Base-by-base conservation (phyloP, 2,113 vertebrate genomes). In the Boleophthalmus pectinirostris region DNA sequence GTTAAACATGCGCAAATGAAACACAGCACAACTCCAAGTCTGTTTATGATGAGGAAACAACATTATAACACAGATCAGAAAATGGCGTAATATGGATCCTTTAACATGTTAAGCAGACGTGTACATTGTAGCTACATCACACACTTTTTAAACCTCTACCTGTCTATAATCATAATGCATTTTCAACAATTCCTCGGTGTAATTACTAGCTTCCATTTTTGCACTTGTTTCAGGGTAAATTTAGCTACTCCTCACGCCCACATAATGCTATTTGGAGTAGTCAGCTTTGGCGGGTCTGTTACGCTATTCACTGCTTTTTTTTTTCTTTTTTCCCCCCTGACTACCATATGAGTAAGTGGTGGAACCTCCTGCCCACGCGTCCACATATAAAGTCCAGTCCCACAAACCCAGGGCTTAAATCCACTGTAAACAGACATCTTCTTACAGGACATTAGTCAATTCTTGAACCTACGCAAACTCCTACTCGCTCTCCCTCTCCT, bases 321-420 rank as follows among this genome's bases (percentile, higher is more conserved):
- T 29, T 61, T n/a, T 80, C 78, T 82, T 84, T 82, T 74, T 61
- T 58, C 69, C 10, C 38, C 38, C 87, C 85, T 87, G 87, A 92
- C 80, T 90, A 84, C 82, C 79, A 72, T 74, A 73, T 92, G 90
- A 92, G 88, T 92, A 89, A 92, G 29, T 1, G 79, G 82, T 83
- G 91, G 91, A 91, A 92, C 86, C 87, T 90, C 89, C 86, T 78
- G 33, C 83, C 82, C 82, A 88, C 85, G 84, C 83, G 74, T 89
- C 86, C 85, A 64, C 12, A 25, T 6, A 61, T 61, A 33, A 29
- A 64, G 61, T 88, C 85, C 87, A 87, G 88, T 84, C 86, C 87
- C 75, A 76, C 80, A 77, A 43, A 79, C 79, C 83, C 73, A 57
- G 80, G 81, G 83, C 81, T 81, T 51, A 25, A 58, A 69, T 24